Conservation (phyloP, 2,888 invertebrate species). For the Melanchra persicariae region DNA sequence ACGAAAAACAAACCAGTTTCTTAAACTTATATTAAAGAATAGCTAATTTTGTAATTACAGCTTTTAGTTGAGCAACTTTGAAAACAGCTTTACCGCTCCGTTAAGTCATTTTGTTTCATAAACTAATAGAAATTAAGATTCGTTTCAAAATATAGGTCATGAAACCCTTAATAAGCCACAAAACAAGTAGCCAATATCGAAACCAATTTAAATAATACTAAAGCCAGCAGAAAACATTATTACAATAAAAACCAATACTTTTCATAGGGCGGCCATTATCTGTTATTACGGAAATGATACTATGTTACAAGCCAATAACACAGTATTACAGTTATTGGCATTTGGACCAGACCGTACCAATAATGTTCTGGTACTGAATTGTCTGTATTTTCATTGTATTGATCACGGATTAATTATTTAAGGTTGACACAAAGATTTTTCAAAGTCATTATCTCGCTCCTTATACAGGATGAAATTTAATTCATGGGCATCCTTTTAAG, state of each 20-base stretch:
- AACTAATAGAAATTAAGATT: too few species aligned
- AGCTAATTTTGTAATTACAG: too few species aligned
- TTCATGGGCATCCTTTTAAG: too few species aligned
- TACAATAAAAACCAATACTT: constrained; percentile 54
- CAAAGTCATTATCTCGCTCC: too few species aligned
- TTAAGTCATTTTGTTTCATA: too few species aligned
- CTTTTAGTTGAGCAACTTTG: too few species aligned
- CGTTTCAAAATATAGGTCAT: background rate
- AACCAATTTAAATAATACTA: constrained; percentile 37
- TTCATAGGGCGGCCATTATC: constrained; percentile 55
- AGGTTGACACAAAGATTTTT: background rate
- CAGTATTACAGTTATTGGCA: constrained; percentile 51
- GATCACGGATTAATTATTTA: constrained; percentile 9
- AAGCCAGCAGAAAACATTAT: constrained; percentile 37
- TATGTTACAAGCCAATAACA: constrained; percentile 35
- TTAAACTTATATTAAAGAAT: too few species aligned
- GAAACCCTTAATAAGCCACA: background rate
- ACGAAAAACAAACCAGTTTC: too few species aligned
- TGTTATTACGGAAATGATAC: constrained; percentile 55
- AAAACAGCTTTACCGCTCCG: too few species aligned
- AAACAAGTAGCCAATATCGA: constrained; percentile 26
- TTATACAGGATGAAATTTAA: too few species aligned
- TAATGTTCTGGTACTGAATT: constrained; percentile 25
- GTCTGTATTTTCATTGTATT: constrained; percentile 33
- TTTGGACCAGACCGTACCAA: constrained; percentile 39